Evolutionary conservation across 2,113 vertebrate species (phyloP).

Genomic region (Gopherus flavomarginatus): DNA sequence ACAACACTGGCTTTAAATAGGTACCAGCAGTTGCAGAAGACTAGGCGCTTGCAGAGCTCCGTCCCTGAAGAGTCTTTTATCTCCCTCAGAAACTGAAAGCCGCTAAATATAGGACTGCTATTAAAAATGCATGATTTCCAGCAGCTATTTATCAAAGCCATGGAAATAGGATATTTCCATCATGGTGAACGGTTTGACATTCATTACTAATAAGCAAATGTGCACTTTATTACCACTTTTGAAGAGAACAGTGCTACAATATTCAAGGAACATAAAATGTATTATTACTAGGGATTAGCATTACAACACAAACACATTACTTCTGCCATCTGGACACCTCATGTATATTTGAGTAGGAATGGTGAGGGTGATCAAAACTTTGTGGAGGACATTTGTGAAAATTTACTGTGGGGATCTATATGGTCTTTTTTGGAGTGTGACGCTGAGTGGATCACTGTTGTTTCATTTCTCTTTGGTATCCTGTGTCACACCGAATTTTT

Average conservation of each 20-base stretch:
- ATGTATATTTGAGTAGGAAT: background rate
- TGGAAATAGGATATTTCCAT: slow-evolving; percentile 73
- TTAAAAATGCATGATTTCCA: slow-evolving; percentile 80
- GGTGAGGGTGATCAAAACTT: background rate
- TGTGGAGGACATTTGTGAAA: fast-evolving
- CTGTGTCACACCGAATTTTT: fast-evolving
- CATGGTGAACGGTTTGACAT: slow-evolving; percentile 63
- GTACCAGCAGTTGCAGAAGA: slow-evolving; percentile 47
- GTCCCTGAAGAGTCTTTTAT: slow-evolving; percentile 73
- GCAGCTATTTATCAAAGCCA: slow-evolving; percentile 70
- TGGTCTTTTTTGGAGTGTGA: fast-evolving
- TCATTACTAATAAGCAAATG: slow-evolving; percentile 70
- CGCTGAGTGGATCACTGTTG: background rate
- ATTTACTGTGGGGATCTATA: background rate
- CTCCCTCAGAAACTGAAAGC: slow-evolving; percentile 70
- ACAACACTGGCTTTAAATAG: slow-evolving; percentile 73
- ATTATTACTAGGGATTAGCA: background rate
- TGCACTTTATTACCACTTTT: slow-evolving; percentile 60
- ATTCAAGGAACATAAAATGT: slow-evolving; percentile 6
- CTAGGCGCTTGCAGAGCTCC: slow-evolving; percentile 36
- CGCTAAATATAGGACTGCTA: slow-evolving; percentile 80
- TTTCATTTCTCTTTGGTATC: fast-evolving
- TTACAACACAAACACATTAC: background rate
- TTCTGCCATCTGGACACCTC: slow-evolving; percentile 29
- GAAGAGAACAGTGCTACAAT: slow-evolving; percentile 1